phyloP scores from a whole-genome alignment of 2,797 vertebrate species.

The Delichon dasypus region DNA sequence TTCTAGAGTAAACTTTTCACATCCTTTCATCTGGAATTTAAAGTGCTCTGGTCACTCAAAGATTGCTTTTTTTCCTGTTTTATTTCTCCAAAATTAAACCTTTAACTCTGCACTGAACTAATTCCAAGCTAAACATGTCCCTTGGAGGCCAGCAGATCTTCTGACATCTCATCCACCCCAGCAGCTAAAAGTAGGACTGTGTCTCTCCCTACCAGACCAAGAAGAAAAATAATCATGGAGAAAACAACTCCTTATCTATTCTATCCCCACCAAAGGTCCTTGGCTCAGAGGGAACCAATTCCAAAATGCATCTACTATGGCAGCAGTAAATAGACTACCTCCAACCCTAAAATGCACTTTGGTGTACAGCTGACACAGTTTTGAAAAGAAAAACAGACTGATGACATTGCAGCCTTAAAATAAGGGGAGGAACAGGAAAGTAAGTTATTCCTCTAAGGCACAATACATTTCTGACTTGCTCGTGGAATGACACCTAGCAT shows the following conservation, averaged over 20 bases:
- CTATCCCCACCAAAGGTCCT: not conserved
- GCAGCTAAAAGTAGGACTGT: not conserved
- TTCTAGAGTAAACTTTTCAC: not conserved
- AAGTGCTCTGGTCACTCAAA: not conserved
- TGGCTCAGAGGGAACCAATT: not conserved
- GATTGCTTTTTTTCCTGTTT: not conserved
- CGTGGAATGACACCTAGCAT: not conserved
- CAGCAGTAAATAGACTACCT: not conserved
- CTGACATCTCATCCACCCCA: not conserved
- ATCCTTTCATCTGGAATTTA: not conserved
- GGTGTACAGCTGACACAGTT: not conserved
- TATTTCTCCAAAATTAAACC: not conserved
- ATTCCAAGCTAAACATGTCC: not conserved
- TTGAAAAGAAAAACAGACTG: not conserved
- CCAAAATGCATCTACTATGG: not conserved
- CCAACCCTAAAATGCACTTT: not conserved
- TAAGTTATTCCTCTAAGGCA: not conserved
- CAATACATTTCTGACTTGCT: not conserved
- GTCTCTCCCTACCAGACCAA: not conserved
- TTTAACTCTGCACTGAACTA: not conserved
- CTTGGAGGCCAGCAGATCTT: not conserved
- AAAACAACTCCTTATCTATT: not conserved
- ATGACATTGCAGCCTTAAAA: not conserved
- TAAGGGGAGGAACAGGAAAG: not conserved
- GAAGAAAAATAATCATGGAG: not conserved